Percentiles rank a stretch among this genome's conserved stretches.
phyloP scores from a whole-genome alignment of 2,113 vertebrate genomes.

The Salvelinus fontinalis region DNA sequence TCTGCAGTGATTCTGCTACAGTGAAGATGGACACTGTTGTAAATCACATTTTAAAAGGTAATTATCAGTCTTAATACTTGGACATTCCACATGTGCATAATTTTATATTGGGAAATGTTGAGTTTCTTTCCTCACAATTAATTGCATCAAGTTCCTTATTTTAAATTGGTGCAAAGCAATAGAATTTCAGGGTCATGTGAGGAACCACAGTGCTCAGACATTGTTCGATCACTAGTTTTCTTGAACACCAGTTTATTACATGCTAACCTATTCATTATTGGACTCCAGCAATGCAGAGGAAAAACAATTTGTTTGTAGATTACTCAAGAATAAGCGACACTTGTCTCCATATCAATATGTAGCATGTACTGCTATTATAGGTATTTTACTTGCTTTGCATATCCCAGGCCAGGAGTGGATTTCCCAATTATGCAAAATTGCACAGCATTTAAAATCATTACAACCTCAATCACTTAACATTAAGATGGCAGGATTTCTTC shows the following conservation, averaged over 20 bases:
- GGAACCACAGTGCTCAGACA: constrained; percentile 26
- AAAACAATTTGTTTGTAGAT: background rate
- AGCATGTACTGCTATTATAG: background rate
- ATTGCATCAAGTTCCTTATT: background rate
- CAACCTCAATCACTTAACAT: constrained; percentile 21
- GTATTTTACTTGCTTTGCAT: background rate
- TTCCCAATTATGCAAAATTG: constrained; percentile 34
- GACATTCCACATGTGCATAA: constrained; percentile 21
- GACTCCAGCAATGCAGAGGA: background rate
- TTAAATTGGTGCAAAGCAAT: constrained; percentile 22
- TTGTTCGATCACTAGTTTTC: background rate
- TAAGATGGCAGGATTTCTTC: background rate
- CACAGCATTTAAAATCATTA: constrained; percentile 34
- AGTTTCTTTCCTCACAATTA: background rate
- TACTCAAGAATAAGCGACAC: background rate
- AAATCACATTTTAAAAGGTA: background rate
- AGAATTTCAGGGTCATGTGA: constrained; percentile 15
- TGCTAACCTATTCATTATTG: background rate
- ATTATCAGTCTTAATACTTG: constrained; percentile 30
- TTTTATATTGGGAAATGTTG: background rate
- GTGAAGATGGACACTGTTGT: background rate
- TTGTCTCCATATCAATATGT: background rate
- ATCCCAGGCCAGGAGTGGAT: constrained; percentile 1
- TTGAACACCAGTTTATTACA: background rate
- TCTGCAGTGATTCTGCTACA: background rate